A percentile compares a stretch with the other conserved stretches of the same genome.
Evolutionary conservation across 2,113 vertebrate species (phyloP).

Genomic region (Protobothrops mucrosquamatus): DNA sequence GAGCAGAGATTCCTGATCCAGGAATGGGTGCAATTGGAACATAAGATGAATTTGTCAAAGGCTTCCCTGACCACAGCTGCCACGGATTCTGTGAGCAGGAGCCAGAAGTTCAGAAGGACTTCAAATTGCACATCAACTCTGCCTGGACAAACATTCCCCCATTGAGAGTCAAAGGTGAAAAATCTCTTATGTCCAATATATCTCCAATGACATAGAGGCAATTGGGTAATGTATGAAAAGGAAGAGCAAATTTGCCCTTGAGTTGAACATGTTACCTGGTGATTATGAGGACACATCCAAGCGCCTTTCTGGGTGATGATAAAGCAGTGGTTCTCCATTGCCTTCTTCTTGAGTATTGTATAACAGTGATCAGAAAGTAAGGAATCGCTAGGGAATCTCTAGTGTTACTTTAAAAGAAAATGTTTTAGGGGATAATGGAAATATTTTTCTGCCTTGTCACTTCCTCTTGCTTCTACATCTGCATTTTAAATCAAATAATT

Average conservation of each 20-base stretch:
- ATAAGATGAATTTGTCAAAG: background rate
- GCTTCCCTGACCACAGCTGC: background rate
- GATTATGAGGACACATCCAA: background rate
- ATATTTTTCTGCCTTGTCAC: constrained; percentile 11
- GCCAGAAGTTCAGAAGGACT: background rate
- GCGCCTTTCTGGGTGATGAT: background rate
- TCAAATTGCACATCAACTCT: background rate
- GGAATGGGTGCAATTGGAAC: background rate
- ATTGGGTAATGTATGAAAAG: background rate
- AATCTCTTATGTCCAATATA: background rate
- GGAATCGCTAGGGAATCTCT: background rate
- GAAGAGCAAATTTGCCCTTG: background rate
- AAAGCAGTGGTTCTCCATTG: background rate
- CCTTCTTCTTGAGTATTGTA: background rate
- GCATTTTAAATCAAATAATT: constrained; percentile 29
- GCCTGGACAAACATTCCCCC: background rate
- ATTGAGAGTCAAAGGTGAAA: background rate
- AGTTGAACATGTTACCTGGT: background rate
- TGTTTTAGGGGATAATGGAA: background rate
- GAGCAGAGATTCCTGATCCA: background rate
- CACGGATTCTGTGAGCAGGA: background rate
- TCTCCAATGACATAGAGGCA: background rate
- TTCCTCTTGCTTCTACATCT: background rate
- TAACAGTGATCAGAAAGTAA: constrained; percentile 9
- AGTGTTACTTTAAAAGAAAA: constrained; percentile 7